These are phyloP conservation scores for Sylvietta virens DNA, from an alignment of 2,113 vertebrate species.

Conservation along the genomic window DNA sequence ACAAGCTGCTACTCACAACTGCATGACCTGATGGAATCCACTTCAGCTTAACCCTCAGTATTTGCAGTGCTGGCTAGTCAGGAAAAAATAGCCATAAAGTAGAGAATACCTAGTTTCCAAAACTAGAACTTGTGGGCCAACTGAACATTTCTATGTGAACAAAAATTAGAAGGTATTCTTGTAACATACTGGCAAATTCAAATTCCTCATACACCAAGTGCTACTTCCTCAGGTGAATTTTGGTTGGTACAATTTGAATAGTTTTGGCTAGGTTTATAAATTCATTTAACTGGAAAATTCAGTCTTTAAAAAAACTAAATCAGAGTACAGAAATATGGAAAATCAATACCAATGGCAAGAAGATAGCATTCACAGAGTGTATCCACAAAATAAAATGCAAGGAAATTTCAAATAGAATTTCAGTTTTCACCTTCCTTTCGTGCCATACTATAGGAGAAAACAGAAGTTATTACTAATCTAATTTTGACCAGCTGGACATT, in stretches of 20 bases:
- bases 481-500: background rate
- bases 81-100: background rate
- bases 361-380: background rate
- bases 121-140: background rate
- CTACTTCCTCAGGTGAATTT: background rate
- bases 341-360: background rate
- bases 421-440: background rate
- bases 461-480: background rate
- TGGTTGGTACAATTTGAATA: background rate
- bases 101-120: background rate
- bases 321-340: background rate
- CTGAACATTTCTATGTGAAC: background rate
- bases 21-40: background rate
- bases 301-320: background rate
- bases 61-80: background rate
- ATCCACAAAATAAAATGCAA: constrained; percentile 13
- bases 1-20: background rate
- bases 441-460: background rate
- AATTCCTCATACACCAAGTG: background rate
- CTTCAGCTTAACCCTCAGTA: background rate
- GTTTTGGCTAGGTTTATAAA: background rate
- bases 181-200: background rate
- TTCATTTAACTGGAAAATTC: background rate
- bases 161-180: background rate
- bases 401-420: background rate